Conservation (phyloP, 2,888 invertebrate species). For the Meteorus colon region DNA sequence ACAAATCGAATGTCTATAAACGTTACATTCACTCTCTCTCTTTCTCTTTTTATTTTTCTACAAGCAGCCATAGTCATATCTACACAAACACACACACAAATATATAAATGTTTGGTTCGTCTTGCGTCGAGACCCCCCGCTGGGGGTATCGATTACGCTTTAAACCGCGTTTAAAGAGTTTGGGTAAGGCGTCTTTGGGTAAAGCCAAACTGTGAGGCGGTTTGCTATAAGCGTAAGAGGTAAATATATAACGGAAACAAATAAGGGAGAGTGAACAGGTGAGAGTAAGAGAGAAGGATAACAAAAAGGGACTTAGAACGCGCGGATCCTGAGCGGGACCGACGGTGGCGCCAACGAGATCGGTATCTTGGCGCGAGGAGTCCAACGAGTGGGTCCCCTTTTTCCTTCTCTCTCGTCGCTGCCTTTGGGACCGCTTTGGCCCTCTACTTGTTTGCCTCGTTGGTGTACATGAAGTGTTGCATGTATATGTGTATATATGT, state of each 20-base stretch:
- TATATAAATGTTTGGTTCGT: constrained; percentile 11
- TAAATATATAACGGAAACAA: constrained; percentile 4
- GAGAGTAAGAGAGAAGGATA: constrained; percentile 40
- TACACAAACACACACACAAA: neutral
- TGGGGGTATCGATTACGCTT: constrained; percentile 72
- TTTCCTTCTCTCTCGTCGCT: constrained; percentile 11
- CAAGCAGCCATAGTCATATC: neutral
- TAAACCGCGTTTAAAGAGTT: constrained; percentile 70
- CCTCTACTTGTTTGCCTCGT: constrained; percentile 27
- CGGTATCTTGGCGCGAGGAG: constrained; percentile 69
- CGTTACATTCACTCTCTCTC: neutral
- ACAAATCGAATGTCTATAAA: constrained; percentile 9
- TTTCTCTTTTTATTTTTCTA: neutral
- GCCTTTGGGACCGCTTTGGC: constrained; percentile 24
- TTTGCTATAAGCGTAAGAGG: constrained; percentile 41
- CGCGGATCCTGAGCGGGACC: constrained; percentile 54
- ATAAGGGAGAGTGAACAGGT: constrained; percentile 41
- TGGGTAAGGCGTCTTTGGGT: constrained; percentile 49
- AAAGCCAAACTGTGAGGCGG: constrained; percentile 39
- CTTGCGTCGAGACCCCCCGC: constrained; percentile 60
- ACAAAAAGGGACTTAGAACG: constrained; percentile 53
- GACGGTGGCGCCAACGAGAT: constrained; percentile 72
- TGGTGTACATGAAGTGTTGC: constrained; percentile 18
- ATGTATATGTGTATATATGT: neutral
- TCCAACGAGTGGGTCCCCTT: constrained; percentile 34